Evolutionary conservation across 2,888 invertebrate genomes (phyloP).

Genomic region (Proisotoma minuta): DNA sequence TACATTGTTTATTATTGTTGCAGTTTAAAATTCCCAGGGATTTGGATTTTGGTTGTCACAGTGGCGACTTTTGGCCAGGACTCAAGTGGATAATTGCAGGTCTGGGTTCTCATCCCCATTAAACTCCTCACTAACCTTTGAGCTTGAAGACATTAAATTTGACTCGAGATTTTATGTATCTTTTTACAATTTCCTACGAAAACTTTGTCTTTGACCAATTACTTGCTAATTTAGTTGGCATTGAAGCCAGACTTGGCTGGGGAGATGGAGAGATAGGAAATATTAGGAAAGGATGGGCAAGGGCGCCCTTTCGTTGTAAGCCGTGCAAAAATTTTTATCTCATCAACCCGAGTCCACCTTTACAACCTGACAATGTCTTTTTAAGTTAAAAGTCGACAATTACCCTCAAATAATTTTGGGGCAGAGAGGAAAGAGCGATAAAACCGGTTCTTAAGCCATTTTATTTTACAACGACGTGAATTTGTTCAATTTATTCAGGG

Average conservation of each 20-base stretch:
- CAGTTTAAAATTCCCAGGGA: background rate
- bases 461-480: conserved; percentile 26
- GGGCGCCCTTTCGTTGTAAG: background rate
- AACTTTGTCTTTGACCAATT: conserved; percentile 14
- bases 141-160: conserved; percentile 1
- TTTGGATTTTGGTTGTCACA: background rate
- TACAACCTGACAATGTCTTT: conserved; percentile 32
- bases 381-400: conserved; percentile 20
- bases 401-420: conserved; percentile 21
- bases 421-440: conserved; percentile 21
- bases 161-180: conserved; percentile 8
- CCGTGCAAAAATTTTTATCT: conserved; percentile 17
- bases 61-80: background rate
- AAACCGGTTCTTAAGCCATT: conserved; percentile 30
- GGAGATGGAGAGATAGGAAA: background rate
- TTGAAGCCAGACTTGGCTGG: background rate
- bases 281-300: conserved; percentile 3
- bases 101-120: background rate
- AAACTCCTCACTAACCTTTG: conserved; percentile 1
- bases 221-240: conserved; percentile 9
- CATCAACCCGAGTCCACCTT: conserved; percentile 14
- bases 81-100: conserved; percentile 7
- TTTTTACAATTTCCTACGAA: conserved; percentile 14
- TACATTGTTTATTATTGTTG: too few relatives aligned
- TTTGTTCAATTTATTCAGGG: conserved; percentile 23